phyloP scores from a whole-genome alignment of 2,113 vertebrate genomes.

The Ammospiza nelsoni region DNA sequence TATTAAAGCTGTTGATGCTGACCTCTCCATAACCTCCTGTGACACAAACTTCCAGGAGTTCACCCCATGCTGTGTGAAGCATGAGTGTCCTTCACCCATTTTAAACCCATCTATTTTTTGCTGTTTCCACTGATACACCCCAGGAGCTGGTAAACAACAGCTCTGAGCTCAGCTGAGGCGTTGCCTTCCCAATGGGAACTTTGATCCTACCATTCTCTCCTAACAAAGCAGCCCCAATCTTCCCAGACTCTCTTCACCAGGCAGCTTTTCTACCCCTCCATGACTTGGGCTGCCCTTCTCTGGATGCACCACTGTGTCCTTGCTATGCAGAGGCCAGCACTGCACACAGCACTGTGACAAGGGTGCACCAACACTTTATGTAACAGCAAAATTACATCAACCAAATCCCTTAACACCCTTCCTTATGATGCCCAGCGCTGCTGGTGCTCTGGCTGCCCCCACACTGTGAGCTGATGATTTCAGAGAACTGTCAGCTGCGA shows the following conservation, averaged over 20 bases:
- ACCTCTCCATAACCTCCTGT: not conserved
- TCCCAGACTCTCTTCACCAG: not conserved
- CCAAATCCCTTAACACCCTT: conserved; percentile 6
- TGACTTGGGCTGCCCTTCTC: not conserved
- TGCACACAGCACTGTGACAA: not conserved
- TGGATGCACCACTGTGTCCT: not conserved
- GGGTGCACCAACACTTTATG: not conserved
- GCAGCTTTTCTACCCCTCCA: not conserved
- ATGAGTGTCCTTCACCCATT: not conserved
- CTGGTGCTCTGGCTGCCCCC: not conserved
- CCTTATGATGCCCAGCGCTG: not conserved
- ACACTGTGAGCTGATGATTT: not conserved
- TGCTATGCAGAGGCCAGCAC: not conserved
- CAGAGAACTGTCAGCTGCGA: conserved; percentile 27
- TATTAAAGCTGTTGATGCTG: conserved; percentile 4
- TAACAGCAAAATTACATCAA: conserved; percentile 30
- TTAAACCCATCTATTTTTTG: not conserved
- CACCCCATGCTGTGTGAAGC: not conserved
- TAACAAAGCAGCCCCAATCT: not conserved
- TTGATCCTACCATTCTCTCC: not conserved
- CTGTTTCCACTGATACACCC: not conserved
- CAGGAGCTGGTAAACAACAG: not conserved
- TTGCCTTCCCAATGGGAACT: not conserved
- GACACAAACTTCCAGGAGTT: not conserved
- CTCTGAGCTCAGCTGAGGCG: not conserved